phyloP scores from a whole-genome alignment of 2,888 invertebrate species.

The Neoitamus cyanurus region DNA sequence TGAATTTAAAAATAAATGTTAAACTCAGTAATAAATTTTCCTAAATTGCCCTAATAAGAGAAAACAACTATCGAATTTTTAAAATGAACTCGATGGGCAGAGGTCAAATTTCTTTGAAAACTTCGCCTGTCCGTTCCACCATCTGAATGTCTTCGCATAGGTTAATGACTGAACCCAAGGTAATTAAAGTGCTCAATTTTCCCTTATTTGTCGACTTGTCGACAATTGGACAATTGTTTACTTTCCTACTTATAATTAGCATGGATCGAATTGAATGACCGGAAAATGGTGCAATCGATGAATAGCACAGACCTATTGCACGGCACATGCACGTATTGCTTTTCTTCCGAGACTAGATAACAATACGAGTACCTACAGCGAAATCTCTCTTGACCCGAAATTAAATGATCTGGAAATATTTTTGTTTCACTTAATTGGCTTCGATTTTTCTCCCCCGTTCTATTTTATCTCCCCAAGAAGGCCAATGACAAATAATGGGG shows the following conservation, averaged over 20 bases:
- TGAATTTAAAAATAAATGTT: too few species aligned
- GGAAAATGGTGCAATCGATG: neutral
- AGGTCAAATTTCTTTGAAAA: too few species aligned
- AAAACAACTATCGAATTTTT: too few species aligned
- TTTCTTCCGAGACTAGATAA: neutral
- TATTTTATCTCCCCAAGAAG: neutral
- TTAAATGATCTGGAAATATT: slow-evolving; percentile 1
- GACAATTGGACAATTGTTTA: neutral
- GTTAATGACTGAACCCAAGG: neutral
- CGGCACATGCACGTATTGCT: neutral
- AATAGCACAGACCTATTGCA: neutral
- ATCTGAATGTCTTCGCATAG: neutral
- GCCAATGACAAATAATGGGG: neutral
- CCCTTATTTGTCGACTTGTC: neutral
- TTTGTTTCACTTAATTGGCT: neutral
- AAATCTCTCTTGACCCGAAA: neutral
- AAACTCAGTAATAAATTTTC: too few species aligned
- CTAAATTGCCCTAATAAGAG: too few species aligned
- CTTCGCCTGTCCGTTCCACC: neutral
- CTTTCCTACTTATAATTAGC: neutral
- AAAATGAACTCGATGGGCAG: too few species aligned
- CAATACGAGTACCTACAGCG: neutral
- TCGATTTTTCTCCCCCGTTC: neutral
- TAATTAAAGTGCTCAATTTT: neutral
- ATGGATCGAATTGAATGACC: neutral